Conservation (phyloP, 2,888 invertebrate species). For the Hyalella azteca region DNA sequence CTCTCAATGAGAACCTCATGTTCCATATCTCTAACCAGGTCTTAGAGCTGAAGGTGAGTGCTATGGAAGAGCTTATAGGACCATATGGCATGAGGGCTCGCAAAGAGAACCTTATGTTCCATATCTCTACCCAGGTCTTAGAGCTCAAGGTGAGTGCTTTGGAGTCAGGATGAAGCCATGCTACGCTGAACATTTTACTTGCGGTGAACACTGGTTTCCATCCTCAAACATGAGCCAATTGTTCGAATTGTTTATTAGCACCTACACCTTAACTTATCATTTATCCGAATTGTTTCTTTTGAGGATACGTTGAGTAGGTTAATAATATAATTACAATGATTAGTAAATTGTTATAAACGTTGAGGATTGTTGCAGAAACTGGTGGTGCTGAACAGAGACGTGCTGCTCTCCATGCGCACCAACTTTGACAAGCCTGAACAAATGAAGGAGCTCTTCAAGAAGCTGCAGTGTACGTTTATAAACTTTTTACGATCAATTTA, state of each 20-base stretch:
- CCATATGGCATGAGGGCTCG: conserved; percentile 98
- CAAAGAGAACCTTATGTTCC: conserved; percentile 97
- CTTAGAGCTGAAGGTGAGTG: conserved; percentile 76
- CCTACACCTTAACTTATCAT: no score
- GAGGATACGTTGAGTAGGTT: no score
- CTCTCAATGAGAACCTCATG: conserved; percentile 94
- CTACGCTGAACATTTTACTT: no score
- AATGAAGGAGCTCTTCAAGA: conserved; percentile 95
- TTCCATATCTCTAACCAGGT: conserved; percentile 99
- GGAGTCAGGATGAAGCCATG: no score
- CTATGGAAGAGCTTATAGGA: conserved; percentile 94
- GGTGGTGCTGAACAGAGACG: conserved; percentile 90
- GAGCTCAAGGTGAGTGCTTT: conserved; percentile 74
- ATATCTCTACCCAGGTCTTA: conserved; percentile 96
- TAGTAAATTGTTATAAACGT: no score
- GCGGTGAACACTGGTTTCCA: no score
- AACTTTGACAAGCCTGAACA: conserved; percentile 98
- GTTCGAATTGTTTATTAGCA: no score
- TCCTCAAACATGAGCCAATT: no score
- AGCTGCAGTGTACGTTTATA: conserved; percentile 68
- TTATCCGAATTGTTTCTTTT: no score
- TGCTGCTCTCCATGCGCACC: conserved; percentile 85
- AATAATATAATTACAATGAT: no score
- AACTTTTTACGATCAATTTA: no score
- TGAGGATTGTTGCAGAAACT: conserved; percentile 70